Base-by-base conservation (phyloP, 1,140 invertebrate genomes). In the Sarcophaga peregrina region DNA sequence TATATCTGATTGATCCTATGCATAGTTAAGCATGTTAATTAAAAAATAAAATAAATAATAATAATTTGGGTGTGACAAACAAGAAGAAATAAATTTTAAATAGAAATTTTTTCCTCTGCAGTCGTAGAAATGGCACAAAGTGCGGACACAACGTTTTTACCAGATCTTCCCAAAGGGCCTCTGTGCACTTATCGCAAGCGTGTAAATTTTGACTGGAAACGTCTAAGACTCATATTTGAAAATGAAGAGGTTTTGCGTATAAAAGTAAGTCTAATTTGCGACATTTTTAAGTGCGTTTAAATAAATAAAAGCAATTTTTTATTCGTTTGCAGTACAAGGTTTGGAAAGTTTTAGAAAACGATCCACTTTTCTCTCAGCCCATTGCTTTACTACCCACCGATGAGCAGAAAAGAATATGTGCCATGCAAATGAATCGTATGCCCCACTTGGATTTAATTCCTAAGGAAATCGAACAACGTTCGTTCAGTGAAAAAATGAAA, bases 141-240 rank as follows among this genome's bases (percentile, higher is more conserved):
- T 73, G 25, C 80, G 68, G 80, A 90, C 80, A 89, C 88, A 10
- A 87, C 86, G 89, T 93, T 93, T 84, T 90, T 93, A 83, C 92
- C 92, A 46, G 92, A 94, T 90, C 89, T 94, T 76, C 92, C 92
- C 58, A 83, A 84, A 13, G 91, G 90, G 20, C 95, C 96, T 6
- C 91, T 97, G 73, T 94, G 95, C 87, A 87, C 86, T 4, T 96
- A 96, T 90, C 92, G 96, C 85, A 94, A 93, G 84, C 92, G 91
- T 82, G 93, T 95, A 8, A 93, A 93, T 8, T 97, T 97, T 87
- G 92, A 95, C 88, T 97, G 96, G 95, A 96, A 96, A 89, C 91
- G 93, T 83, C 92, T 97, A 90, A 94, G 93, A 85, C 84, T 95
- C 58, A 93, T 95, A 81, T 90, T 96, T 74, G 95, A 96, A 87